Evolutionary conservation across 2,113 vertebrate species (phyloP), one percentile per base, ranked within the genome.

Genomic region (Tupaia chinensis): DNA sequence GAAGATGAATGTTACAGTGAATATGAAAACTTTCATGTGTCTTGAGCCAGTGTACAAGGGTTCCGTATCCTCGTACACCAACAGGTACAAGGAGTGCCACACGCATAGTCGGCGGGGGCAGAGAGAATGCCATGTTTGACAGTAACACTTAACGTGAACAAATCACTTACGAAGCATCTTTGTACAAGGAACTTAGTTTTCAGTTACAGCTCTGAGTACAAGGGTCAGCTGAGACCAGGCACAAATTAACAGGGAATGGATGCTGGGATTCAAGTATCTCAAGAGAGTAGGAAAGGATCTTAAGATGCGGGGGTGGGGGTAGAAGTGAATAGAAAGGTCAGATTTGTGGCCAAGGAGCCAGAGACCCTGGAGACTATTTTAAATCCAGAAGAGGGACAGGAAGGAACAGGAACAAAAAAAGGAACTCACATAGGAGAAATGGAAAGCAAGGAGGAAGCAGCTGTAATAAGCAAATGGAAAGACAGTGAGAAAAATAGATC

Each of bases 321-420:
- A 95, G 78, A 91, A 95, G 44, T 44, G 44, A 44, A 44, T 44
- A 44, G 93, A 89, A 94, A 97, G 93, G 95, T 82, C 86, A 81
- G 89, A 92, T 74, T 74, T 70, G 34, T 83, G 73, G 80, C 53
- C 76, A 66, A 91, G 53, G 81, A 96, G 97, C 92, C 95, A 97
- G 92, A 97, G 70, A 91, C 95, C 76, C 16, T 91, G 91, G 65
- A 61, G 77, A 84, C 80, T 97, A 97, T 88, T 96, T 90, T 96
- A 80, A 93, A 95, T 60, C 69, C 91, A 83, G 94, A 93, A 73
- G 94, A 72, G 97, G 95, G 74, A 91, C 89, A 98, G 97, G 96
- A 97, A 97, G 95, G 86, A 97, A 97, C 74, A 74, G 88, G 92
- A 96, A 97, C 91, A 97, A 92, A 97, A 89, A 98, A 97, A 92